Evolutionary conservation across 1,140 invertebrate species (phyloP), one percentile per base, ranked within the genome.

Genomic region (Campodea augens): DNA sequence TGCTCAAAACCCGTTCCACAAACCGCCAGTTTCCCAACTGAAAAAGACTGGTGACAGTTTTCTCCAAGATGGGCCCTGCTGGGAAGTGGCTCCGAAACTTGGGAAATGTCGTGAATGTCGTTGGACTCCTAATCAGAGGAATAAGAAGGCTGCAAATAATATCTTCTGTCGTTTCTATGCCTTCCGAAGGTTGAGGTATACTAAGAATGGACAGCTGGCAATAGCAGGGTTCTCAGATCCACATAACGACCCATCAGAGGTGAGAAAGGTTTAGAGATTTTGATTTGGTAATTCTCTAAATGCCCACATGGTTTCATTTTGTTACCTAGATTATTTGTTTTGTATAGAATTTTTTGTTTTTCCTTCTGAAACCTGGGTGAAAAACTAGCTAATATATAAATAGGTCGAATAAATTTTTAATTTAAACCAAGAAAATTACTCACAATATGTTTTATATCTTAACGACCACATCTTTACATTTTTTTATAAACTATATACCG

Each of bases 81-180:
- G 75, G 63, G 83, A 88, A 54, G 79, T 86, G 5, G 83, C 84
- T 15, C 81, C 84, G 3, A 84, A 86, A 53, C 65, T 92, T 39
- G 78, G 80, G 37, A 91, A 90, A 62, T 93, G 88, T 65, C 72
- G 88, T 44, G 87, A 92, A 61, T 95, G 88, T 57, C 75, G 85
- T 49, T 81, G 81, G 76, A 84, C 80, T 15, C 78, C 81, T 0
- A 77, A 79, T 59, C 82, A 87, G 56, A 68, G 81, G 38, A 78
- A 76, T 46, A 84, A 85, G 57, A 86, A 86, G 56, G n/a, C n/a
- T n/a, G 77, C 79, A 65, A 73, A 78, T 32, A 89, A 89, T 62
- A 90, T 93, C 51, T 95, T 93, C 64, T 97, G 92, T 64, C 71
- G 91, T 50, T 97, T 97, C 66, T 96, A 92, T 64, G 89, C 86